A percentile compares a stretch with the other conserved stretches of the same genome.
These are phyloP conservation scores for Megalops atlanticus DNA, from an alignment of 2,113 vertebrate genomes.

Conservation along the genomic window DNA sequence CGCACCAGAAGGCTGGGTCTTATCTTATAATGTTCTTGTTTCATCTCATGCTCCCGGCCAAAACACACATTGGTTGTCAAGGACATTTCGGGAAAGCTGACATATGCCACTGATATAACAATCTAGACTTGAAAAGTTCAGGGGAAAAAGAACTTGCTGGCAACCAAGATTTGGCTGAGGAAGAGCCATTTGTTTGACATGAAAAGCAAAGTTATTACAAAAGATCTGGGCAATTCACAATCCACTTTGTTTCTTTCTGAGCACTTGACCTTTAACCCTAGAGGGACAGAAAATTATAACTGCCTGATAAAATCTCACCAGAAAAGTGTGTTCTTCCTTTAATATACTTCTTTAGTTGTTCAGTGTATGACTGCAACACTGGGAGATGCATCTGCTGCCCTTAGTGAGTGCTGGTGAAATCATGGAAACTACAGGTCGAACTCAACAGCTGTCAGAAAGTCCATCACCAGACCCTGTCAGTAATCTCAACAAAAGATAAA, in stretches of 20 bases:
- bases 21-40: conserved; percentile 61
- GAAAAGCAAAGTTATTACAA: not conserved
- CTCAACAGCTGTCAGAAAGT: too few relatives aligned
- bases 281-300: not conserved
- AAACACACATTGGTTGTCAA: conserved; percentile 61
- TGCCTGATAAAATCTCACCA: too few relatives aligned
- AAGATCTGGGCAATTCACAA: not conserved
- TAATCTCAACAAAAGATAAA: too few relatives aligned
- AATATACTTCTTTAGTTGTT: too few relatives aligned
- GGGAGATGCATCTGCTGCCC: too few relatives aligned
- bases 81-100: conserved; percentile 53
- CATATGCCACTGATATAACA: conserved; percentile 7
- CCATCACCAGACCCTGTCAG: too few relatives aligned
- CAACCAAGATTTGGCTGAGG: not conserved
- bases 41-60: conserved; percentile 58
- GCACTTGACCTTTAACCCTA: not conserved
- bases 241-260: not conserved
- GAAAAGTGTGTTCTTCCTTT: too few relatives aligned
- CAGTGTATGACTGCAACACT: too few relatives aligned
- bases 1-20: conserved; percentile 53
- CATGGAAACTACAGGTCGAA: too few relatives aligned
- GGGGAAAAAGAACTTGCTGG: not conserved
- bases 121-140: not conserved
- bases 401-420: too few relatives aligned
- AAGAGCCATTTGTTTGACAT: not conserved